phyloP scores from a whole-genome alignment of 2,888 invertebrate species.

The Phorcus lineatus region DNA sequence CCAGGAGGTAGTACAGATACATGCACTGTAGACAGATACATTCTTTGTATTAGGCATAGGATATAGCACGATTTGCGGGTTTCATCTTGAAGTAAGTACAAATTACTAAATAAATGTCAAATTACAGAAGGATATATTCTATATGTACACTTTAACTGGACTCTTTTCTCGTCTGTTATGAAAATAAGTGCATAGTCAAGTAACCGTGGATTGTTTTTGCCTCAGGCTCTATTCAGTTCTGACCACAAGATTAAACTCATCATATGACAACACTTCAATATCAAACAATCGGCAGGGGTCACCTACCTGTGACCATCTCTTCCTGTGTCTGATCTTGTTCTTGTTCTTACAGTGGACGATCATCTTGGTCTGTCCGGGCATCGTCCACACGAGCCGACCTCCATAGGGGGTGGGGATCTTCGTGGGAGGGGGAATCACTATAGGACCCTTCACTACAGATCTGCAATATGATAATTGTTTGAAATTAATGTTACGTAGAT shows the following conservation, averaged over 20 bases:
- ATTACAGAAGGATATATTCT: too few species aligned
- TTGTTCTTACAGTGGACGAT: constrained; percentile 98
- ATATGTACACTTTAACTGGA: too few species aligned
- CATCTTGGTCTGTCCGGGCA: constrained; percentile 98
- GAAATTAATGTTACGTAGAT: background rate
- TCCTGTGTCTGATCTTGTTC: constrained; percentile 96
- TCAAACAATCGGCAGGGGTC: background rate
- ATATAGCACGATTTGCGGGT: background rate
- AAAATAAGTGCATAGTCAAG: too few species aligned
- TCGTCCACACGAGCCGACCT: constrained; percentile 94
- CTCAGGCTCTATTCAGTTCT: too few species aligned
- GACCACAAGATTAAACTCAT: too few species aligned
- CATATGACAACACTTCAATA: background rate
- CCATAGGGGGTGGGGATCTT: constrained; percentile 97
- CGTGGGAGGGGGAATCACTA: constrained; percentile 92
- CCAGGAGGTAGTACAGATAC: constrained; percentile 74
- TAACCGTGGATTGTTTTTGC: too few species aligned
- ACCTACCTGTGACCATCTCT: constrained; percentile 96
- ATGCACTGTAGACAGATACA: constrained; percentile 58
- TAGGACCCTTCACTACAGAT: constrained; percentile 91
- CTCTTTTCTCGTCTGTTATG: too few species aligned
- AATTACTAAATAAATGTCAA: too few species aligned
- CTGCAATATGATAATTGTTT: constrained; percentile 55
- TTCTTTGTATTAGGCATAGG: background rate
- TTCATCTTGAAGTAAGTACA: background rate